phyloP scores from a whole-genome alignment of 1,140 invertebrate species.

The Sarcophaga peregrina region DNA sequence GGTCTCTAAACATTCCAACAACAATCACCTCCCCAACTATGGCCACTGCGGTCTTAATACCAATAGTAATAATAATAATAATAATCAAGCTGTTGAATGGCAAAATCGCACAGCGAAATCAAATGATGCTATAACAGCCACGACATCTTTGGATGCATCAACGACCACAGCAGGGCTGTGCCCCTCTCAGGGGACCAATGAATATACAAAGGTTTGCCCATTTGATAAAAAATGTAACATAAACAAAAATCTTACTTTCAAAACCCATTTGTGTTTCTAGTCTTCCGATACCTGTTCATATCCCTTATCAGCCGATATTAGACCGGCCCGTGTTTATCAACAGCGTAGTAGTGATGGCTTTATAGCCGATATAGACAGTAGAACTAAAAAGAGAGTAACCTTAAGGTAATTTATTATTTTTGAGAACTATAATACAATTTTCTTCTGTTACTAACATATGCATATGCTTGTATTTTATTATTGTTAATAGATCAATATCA shows the following conservation, averaged over 20 bases:
- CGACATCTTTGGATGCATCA: constrained; percentile 61
- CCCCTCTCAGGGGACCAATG: constrained; percentile 41
- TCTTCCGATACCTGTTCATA: constrained; percentile 81
- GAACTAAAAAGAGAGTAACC: constrained; percentile 86
- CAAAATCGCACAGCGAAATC: constrained; percentile 1
- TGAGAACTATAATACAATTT: neutral
- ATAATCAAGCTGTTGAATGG: constrained; percentile 30
- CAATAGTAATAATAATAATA: constrained; percentile 32
- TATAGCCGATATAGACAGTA: constrained; percentile 84
- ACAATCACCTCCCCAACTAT: constrained; percentile 53
- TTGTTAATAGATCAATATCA: constrained; percentile 68
- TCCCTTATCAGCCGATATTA: constrained; percentile 58
- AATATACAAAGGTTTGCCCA: constrained; percentile 34
- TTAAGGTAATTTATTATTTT: constrained; percentile 71
- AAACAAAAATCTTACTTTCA: neutral
- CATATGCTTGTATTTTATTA: neutral
- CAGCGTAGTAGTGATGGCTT: constrained; percentile 66
- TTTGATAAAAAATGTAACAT: neutral
- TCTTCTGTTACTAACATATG: no score
- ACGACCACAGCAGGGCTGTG: constrained; percentile 56
- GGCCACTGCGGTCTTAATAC: constrained; percentile 35
- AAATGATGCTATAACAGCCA: constrained; percentile 50
- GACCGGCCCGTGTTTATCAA: constrained; percentile 47
- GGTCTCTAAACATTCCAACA: constrained; percentile 66
- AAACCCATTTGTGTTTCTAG: constrained; percentile 62